These are phyloP conservation scores for Acanthosepion lycidas DNA, from an alignment of 2,888 invertebrate species.

Conservation along the genomic window DNA sequence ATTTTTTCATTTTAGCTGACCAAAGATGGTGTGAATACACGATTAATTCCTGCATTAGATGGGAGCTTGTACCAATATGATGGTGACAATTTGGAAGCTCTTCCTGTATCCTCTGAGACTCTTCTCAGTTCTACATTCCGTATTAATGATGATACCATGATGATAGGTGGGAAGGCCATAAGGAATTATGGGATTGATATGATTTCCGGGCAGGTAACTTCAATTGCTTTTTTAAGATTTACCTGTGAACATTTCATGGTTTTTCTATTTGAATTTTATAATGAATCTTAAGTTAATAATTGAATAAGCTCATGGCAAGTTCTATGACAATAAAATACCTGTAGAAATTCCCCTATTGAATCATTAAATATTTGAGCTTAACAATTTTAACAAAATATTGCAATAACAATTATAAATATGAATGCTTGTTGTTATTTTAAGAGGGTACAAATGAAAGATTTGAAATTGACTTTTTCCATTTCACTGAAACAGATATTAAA, in stretches of 20 bases:
- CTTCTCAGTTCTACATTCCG: slow-evolving; percentile 87
- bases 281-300: too few relatives aligned
- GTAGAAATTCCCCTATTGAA: too few relatives aligned
- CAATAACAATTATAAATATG: too few relatives aligned
- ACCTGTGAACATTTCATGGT: neutral
- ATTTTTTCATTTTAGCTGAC: slow-evolving; percentile 61
- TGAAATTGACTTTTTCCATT: too few relatives aligned
- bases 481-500: too few relatives aligned
- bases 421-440: too few relatives aligned
- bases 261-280: too few relatives aligned
- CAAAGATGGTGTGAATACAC: slow-evolving; percentile 71
- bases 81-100: slow-evolving; percentile 88
- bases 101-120: slow-evolving; percentile 90
- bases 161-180: slow-evolving; percentile 86
- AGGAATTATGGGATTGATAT: slow-evolving; percentile 89
- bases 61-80: slow-evolving; percentile 94
- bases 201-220: slow-evolving; percentile 78
- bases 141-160: slow-evolving; percentile 78
- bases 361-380: too few relatives aligned
- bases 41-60: slow-evolving; percentile 92
- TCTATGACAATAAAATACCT: too few relatives aligned
- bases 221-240: neutral
- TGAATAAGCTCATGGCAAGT: too few relatives aligned
- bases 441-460: too few relatives aligned
- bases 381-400: too few relatives aligned